Percentiles rank a stretch among this genome's conserved stretches.
These are phyloP conservation scores for Nannobrachium achirus DNA, from an alignment of 2,113 vertebrate species.

Conservation along the genomic window DNA sequence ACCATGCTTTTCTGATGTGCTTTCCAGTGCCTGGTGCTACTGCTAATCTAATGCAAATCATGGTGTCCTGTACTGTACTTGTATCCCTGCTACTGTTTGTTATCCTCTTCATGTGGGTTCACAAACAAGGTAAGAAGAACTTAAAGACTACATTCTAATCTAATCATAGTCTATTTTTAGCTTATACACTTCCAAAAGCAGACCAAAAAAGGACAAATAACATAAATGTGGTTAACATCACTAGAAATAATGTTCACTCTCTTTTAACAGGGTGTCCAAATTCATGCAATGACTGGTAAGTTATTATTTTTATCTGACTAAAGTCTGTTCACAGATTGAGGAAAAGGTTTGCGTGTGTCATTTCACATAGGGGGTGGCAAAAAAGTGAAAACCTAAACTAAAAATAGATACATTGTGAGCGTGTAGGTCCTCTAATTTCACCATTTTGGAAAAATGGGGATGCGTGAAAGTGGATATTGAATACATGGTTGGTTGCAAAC, in stretches of 20 bases:
- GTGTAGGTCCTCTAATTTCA: no score
- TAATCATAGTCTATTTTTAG: no score
- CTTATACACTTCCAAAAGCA: no score
- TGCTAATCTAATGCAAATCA: no score
- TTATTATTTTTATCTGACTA: neutral
- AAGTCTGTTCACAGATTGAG: neutral
- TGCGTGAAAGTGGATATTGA: no score
- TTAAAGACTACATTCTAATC: neutral
- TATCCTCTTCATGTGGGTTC: constrained; percentile 11
- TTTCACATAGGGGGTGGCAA: no score
- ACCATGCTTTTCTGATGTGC: neutral
- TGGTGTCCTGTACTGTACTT: neutral
- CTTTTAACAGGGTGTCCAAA: neutral
- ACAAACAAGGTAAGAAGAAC: constrained; percentile 10
- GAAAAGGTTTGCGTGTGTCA: neutral
- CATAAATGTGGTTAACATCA: neutral
- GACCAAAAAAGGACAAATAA: no score
- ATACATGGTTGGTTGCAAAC: no score
- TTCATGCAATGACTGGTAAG: constrained; percentile 1
- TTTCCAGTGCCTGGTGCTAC: neutral
- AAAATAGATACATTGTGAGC: no score
- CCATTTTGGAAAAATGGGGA: no score
- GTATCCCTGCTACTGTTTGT: accelerated
- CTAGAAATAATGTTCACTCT: neutral
- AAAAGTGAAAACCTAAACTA: no score